Percentiles rank a stretch among this genome's conserved stretches.
Conservation (phyloP, 2,113 vertebrate species). For the Cebidichthys violaceus region DNA sequence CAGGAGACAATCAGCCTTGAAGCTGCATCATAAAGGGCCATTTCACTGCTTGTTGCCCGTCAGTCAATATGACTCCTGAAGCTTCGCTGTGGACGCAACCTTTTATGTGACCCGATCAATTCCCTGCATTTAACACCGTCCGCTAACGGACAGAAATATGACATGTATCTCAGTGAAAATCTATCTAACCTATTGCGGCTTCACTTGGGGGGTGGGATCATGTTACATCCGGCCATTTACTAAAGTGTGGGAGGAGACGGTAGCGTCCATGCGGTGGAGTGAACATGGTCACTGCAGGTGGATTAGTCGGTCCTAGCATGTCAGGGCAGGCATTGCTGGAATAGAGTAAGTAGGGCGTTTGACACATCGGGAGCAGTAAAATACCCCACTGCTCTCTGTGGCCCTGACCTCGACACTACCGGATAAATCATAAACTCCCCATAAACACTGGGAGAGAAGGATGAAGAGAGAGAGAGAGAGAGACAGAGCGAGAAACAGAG, state of each 20-base stretch:
- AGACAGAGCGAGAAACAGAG: conserved; percentile 1
- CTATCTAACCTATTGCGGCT: conserved; percentile 29
- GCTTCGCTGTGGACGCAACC: conserved; percentile 29
- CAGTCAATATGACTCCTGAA: conserved; percentile 64
- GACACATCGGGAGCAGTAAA: conserved; percentile 75
- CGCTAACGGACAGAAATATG: conserved; percentile 66
- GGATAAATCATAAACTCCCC: conserved; percentile 76
- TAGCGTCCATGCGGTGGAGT: conserved; percentile 10
- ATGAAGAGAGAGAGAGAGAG: conserved; percentile 24
- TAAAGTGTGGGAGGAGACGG: conserved; percentile 26
- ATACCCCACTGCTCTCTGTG: conserved; percentile 63
- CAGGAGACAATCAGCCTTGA: conserved; percentile 67
- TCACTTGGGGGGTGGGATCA: conserved; percentile 13
- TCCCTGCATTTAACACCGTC: conserved; percentile 58
- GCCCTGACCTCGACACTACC: conserved; percentile 75
- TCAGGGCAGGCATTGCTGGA: conserved; percentile 31
- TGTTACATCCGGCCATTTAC: conserved; percentile 41
- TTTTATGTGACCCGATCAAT: conserved; percentile 68
- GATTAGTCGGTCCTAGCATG: conserved; percentile 63
- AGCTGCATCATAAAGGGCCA: conserved; percentile 64
- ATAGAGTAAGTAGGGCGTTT: conserved; percentile 66
- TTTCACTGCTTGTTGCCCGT: conserved; percentile 52
- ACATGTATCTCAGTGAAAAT: conserved; percentile 49
- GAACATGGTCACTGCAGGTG: conserved; percentile 55
- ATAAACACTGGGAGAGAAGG: conserved; percentile 62